Evolutionary conservation across 2,888 invertebrate genomes (phyloP).

Genomic region (Ceratothoa steindachneri): DNA sequence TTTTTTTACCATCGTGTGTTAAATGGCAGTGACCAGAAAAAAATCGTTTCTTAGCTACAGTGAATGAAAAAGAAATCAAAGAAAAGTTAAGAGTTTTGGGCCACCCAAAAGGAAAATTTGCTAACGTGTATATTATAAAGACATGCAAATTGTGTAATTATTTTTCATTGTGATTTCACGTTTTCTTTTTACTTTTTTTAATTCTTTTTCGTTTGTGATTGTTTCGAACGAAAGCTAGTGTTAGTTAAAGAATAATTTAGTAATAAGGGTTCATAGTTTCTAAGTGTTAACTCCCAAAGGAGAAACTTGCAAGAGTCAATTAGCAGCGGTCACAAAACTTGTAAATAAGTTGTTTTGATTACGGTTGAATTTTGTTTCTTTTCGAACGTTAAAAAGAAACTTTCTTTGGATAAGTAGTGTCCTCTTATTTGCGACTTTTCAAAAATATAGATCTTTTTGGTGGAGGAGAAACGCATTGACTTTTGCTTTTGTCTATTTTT

Average conservation of each 20-base stretch:
- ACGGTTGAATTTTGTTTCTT: background rate
- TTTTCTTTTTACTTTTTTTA: constrained; percentile 4
- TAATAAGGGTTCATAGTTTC: background rate
- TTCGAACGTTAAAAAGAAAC: too few relatives aligned
- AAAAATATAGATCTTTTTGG: background rate
- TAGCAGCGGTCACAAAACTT: constrained; percentile 9
- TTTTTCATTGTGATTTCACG: constrained; percentile 4
- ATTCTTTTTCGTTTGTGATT: constrained; percentile 3
- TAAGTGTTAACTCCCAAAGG: constrained; percentile 9
- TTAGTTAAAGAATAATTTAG: constrained; percentile 12
- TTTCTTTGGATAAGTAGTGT: background rate
- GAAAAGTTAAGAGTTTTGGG: background rate
- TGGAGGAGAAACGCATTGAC: background rate
- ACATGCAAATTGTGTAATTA: constrained; percentile 5
- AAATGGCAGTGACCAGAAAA: background rate
- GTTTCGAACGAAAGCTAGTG: constrained; percentile 6
- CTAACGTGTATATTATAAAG: background rate
- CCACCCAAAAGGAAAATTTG: too few relatives aligned
- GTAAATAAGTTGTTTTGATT: background rate
- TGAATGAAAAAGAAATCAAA: background rate
- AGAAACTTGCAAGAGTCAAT: constrained; percentile 10
- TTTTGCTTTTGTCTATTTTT: background rate
- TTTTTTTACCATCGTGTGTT: constrained; percentile 13
- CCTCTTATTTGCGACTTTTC: background rate
- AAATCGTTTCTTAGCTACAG: background rate